phyloP scores from a whole-genome alignment of 2,888 invertebrate genomes.

The Melikaiella ostensackeni region DNA sequence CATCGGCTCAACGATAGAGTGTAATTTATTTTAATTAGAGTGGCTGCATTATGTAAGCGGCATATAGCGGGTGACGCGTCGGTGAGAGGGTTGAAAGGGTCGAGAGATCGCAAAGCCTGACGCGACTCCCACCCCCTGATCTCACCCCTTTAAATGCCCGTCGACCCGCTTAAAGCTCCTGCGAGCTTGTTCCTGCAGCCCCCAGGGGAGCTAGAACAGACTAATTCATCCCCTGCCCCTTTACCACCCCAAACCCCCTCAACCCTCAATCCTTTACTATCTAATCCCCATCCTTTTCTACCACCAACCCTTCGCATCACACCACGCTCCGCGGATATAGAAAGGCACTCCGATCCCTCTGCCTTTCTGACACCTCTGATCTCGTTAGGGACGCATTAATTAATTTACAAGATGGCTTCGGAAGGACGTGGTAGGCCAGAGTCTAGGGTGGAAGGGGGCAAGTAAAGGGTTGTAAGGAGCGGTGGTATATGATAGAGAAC shows the following conservation, averaged over 20 bases:
- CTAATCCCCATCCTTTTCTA: conserved; percentile 17
- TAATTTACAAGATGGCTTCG: conserved; percentile 73
- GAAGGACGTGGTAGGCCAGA: conserved; percentile 44
- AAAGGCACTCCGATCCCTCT: conserved; percentile 61
- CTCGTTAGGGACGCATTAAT: conserved; percentile 74
- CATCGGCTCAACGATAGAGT: conserved; percentile 58
- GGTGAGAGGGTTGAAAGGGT: conserved; percentile 72
- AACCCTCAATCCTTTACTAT: neutral
- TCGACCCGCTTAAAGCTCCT: conserved; percentile 43
- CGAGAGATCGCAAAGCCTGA: conserved; percentile 60
- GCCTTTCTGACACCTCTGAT: conserved; percentile 74
- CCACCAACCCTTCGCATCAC: conserved; percentile 32
- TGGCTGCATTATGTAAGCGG: conserved; percentile 74
- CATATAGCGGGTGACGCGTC: conserved; percentile 62
- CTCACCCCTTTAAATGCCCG: conserved; percentile 48
- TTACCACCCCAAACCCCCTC: neutral
- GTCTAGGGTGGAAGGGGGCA: conserved; percentile 34
- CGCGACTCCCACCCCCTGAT: conserved; percentile 51
- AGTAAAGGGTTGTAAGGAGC: conserved; percentile 33
- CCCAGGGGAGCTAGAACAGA: conserved; percentile 59
- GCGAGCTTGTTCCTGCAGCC: conserved; percentile 42
- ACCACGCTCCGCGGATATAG: conserved; percentile 55
- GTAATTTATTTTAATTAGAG: conserved; percentile 77
- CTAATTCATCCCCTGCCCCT: conserved; percentile 66
- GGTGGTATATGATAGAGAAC: conserved; percentile 50